Conservation (phyloP, 35 echinoderm and acorn worm species). For the Amphiura filiformis region DNA sequence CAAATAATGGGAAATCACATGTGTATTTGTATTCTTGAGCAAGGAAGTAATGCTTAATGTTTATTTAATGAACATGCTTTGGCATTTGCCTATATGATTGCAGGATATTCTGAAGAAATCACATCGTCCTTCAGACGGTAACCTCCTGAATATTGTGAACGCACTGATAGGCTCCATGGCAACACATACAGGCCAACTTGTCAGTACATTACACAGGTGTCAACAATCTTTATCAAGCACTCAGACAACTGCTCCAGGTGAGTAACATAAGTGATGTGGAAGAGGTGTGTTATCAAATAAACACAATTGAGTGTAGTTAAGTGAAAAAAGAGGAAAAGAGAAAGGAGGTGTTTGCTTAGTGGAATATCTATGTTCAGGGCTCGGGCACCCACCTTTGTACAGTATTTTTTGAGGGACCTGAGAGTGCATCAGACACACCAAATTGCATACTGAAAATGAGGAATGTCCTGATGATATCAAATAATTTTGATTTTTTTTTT, state of each 20-base stretch:
- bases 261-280: too few relatives aligned
- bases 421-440: too few relatives aligned
- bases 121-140: not conserved
- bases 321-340: too few relatives aligned
- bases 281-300: too few relatives aligned
- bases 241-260: not conserved
- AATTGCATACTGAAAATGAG: too few relatives aligned
- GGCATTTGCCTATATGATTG: not conserved
- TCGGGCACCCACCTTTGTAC: too few relatives aligned
- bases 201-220: not conserved
- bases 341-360: too few relatives aligned
- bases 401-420: too few relatives aligned
- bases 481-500: too few relatives aligned
- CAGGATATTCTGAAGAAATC: not conserved
- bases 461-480: too few relatives aligned
- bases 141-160: not conserved
- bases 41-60: not conserved
- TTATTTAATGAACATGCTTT: not conserved
- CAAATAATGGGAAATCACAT: not conserved
- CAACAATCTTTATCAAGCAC: not conserved
- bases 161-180: not conserved
- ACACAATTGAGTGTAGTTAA: too few relatives aligned
- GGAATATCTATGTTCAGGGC: too few relatives aligned
- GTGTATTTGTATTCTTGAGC: not conserved
- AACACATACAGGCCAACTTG: not conserved